These are phyloP conservation scores for cattle (Bos taurus) DNA, from an alignment of 2,113 vertebrate genomes.

Conservation along the genomic window DNA sequence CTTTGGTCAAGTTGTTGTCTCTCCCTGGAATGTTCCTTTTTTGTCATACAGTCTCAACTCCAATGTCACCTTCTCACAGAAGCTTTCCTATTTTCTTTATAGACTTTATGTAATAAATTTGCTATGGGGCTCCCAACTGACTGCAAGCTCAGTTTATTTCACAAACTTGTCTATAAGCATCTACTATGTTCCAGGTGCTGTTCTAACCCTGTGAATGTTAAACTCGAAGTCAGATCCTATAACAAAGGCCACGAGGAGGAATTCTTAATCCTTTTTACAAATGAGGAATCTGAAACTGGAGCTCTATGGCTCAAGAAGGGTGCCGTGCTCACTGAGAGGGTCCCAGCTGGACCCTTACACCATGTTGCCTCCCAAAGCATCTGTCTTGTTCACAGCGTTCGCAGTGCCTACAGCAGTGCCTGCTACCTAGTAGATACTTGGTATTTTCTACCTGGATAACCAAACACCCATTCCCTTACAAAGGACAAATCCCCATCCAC, in stretches of 20 bases:
- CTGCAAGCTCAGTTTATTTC: background rate
- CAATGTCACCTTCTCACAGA: background rate
- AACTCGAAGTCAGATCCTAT: background rate
- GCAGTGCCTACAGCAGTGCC: background rate
- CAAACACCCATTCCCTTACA: background rate
- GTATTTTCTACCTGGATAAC: background rate
- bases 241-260: background rate
- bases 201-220: background rate
- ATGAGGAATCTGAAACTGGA: background rate
- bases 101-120: background rate
- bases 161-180: background rate
- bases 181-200: background rate
- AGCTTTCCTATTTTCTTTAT: background rate
- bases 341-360: too few relatives aligned
- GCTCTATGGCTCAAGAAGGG: background rate
- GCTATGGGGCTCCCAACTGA: background rate
- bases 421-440: background rate
- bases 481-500: background rate
- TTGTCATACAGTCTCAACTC: background rate
- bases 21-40: background rate
- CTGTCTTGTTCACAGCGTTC: background rate
- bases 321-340: fast-evolving
- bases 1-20: background rate
- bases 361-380: background rate
- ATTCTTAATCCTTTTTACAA: background rate